phyloP scores from a whole-genome alignment of 2,113 vertebrate genomes.

The Gallinago paraguaiae region DNA sequence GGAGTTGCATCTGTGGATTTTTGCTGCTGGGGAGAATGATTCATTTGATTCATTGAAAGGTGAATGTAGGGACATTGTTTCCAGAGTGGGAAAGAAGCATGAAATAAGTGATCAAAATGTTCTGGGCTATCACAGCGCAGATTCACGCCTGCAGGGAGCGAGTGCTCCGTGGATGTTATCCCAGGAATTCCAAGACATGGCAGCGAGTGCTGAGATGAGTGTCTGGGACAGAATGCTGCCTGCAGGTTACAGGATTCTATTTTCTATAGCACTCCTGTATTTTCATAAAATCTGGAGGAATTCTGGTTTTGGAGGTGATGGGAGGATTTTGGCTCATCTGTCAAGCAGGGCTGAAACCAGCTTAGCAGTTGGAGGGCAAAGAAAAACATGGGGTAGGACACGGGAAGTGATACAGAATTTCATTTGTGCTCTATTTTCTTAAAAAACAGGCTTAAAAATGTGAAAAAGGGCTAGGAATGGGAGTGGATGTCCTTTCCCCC shows the following conservation, averaged over 20 bases:
- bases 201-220: background rate
- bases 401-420: background rate
- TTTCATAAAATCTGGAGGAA: background rate
- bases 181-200: background rate
- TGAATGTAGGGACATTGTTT: background rate
- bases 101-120: background rate
- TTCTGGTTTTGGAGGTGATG: background rate
- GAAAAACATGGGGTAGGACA: background rate
- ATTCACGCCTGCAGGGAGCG: background rate
- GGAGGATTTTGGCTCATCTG: background rate
- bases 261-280: background rate
- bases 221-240: background rate
- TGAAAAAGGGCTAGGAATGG: background rate
- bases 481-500: background rate
- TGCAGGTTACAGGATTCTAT: fast-evolving
- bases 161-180: background rate
- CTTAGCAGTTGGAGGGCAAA: background rate
- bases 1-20: background rate
- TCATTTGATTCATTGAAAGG: background rate
- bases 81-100: background rate
- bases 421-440: background rate
- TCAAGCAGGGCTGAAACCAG: background rate
- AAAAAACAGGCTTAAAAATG: background rate
- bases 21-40: background rate
- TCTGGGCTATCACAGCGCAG: background rate